Conservation (phyloP, 2,113 vertebrate species). For the Mesembrinibis cayennensis region DNA sequence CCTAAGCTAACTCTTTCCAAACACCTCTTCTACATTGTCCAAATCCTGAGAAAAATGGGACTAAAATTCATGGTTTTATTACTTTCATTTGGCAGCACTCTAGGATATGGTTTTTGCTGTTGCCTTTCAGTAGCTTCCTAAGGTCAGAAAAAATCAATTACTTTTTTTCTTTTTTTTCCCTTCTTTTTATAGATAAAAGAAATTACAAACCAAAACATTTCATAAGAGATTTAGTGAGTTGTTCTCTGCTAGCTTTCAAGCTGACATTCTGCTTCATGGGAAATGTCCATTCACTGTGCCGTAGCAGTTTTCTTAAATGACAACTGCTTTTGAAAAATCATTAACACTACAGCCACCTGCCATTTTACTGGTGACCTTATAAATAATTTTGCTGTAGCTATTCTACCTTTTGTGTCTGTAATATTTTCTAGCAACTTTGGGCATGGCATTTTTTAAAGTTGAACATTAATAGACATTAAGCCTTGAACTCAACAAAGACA, state of each 20-base stretch:
- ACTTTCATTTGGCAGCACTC: background rate
- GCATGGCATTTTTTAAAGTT: background rate
- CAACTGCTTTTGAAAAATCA: background rate
- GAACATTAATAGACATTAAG: background rate
- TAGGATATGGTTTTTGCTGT: background rate
- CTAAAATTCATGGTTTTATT: background rate
- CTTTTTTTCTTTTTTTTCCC: background rate
- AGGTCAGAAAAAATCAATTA: background rate
- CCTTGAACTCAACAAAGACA: background rate
- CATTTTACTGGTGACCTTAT: background rate
- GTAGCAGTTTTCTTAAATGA: background rate
- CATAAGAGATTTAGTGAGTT: background rate
- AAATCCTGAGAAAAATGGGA: background rate
- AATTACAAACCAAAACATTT: background rate
- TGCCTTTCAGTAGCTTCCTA: background rate
- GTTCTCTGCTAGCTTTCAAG: background rate
- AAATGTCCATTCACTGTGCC: background rate
- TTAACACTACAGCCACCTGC: background rate
- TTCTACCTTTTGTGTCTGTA: background rate
- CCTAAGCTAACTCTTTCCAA: background rate
- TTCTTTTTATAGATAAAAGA: background rate
- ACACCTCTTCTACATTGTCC: background rate
- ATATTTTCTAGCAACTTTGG: background rate
- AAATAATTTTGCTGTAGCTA: background rate
- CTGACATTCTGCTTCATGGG: background rate